Evolutionary conservation across 2,888 invertebrate genomes (phyloP).

Genomic region (Branchipolynoe longqiensis): DNA sequence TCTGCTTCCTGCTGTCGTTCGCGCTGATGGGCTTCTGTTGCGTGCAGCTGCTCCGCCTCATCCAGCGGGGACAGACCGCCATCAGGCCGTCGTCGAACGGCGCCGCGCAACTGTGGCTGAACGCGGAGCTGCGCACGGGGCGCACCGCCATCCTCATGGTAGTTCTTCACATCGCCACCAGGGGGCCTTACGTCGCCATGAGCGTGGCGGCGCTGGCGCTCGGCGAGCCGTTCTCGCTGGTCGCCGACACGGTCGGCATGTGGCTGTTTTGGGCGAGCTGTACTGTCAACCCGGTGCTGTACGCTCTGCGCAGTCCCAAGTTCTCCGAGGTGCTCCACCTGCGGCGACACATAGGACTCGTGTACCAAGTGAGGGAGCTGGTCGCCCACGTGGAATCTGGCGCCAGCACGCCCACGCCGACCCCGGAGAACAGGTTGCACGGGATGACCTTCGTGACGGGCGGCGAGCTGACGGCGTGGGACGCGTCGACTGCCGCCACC

Average conservation of each 20-base stretch:
- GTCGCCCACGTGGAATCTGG: too few species aligned
- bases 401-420: too few species aligned
- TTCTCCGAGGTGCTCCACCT: conserved; percentile 14
- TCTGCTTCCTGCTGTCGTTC: conserved; percentile 14
- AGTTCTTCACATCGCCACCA: background rate
- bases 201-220: background rate
- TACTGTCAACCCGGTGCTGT: conserved; percentile 29
- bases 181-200: conserved; percentile 46
- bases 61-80: background rate
- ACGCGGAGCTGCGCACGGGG: conserved; percentile 7
- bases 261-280: conserved; percentile 50
- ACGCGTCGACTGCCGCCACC: too few species aligned
- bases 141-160: conserved; percentile 22
- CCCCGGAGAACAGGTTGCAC: too few species aligned
- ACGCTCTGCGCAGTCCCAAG: conserved; percentile 7
- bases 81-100: background rate
- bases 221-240: background rate
- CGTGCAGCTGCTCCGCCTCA: background rate
- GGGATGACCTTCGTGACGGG: too few species aligned
- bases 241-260: conserved; percentile 12
- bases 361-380: background rate
- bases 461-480: too few species aligned
- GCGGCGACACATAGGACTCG: background rate
- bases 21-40: conserved; percentile 4
- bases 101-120: conserved; percentile 20